Percentiles rank a stretch among this genome's conserved stretches.
phyloP scores from a whole-genome alignment of 2,888 invertebrate genomes.

The Horisme vitalbata region DNA sequence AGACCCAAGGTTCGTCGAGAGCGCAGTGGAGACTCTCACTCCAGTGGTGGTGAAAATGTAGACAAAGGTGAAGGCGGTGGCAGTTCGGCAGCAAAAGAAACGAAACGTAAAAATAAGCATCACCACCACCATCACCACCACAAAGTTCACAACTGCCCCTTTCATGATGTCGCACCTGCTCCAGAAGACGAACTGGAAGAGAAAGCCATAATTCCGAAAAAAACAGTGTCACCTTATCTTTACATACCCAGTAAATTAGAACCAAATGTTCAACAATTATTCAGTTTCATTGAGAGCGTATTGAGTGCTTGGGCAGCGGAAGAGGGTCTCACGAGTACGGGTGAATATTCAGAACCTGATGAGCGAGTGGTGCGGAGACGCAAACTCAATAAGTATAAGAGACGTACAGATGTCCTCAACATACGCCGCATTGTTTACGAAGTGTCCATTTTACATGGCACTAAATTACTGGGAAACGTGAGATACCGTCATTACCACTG shows the following conservation, averaged over 20 bases:
- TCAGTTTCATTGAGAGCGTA: slow-evolving; percentile 91
- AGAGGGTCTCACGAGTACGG: slow-evolving; percentile 87
- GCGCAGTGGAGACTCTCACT: slow-evolving; percentile 75
- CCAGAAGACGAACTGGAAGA: slow-evolving; percentile 67
- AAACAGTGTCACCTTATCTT: slow-evolving; percentile 78
- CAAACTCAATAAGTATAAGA: slow-evolving; percentile 84
- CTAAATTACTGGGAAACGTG: slow-evolving; percentile 86
- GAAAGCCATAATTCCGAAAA: slow-evolving; percentile 63
- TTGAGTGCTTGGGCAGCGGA: slow-evolving; percentile 91
- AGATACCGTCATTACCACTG: slow-evolving; percentile 91
- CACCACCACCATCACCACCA: slow-evolving; percentile 75
- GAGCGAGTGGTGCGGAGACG: slow-evolving; percentile 85
- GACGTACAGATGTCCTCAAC: slow-evolving; percentile 86
- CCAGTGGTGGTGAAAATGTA: slow-evolving; percentile 72
- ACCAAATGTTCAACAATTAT: slow-evolving; percentile 90
- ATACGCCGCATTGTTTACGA: slow-evolving; percentile 87
- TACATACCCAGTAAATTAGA: slow-evolving; percentile 84
- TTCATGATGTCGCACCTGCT: slow-evolving; percentile 65
- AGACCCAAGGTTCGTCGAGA: slow-evolving; percentile 65
- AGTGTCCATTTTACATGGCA: slow-evolving; percentile 86
- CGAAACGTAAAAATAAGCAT: slow-evolving; percentile 64
- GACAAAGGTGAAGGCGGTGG: slow-evolving; percentile 66
- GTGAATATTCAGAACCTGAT: slow-evolving; percentile 89
- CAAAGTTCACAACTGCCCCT: slow-evolving; percentile 72
- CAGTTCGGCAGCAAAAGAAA: slow-evolving; percentile 49